Conservation (phyloP, 1,140 invertebrate genomes). For the Orius laevigatus region DNA sequence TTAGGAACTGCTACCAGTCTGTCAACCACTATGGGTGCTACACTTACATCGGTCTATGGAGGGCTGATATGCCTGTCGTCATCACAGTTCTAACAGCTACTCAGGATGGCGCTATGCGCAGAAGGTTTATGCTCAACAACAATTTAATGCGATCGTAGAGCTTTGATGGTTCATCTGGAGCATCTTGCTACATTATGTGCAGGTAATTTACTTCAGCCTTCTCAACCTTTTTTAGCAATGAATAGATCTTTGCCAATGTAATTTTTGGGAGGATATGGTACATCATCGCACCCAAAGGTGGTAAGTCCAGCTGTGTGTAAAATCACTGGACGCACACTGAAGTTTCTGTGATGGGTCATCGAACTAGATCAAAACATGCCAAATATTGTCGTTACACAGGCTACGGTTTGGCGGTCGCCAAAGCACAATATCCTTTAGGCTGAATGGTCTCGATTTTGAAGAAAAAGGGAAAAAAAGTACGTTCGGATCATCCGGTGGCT, state of each 20-base stretch:
- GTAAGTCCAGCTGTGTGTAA: slow-evolving; percentile 59
- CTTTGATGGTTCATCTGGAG: slow-evolving; percentile 77
- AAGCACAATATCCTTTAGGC: slow-evolving; percentile 83
- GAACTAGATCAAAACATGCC: slow-evolving; percentile 61
- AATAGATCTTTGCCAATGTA: slow-evolving; percentile 78
- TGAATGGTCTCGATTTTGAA: slow-evolving; percentile 62
- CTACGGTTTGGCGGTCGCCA: slow-evolving; percentile 80
- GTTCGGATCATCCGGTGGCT: slow-evolving; percentile 82
- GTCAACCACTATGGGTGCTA: slow-evolving; percentile 65
- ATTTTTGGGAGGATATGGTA: slow-evolving; percentile 75
- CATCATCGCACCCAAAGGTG: slow-evolving; percentile 45
- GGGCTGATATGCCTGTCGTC: slow-evolving; percentile 81
- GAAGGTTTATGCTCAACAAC: slow-evolving; percentile 88
- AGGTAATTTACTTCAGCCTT: slow-evolving; percentile 32
- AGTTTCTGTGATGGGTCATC: slow-evolving; percentile 53
- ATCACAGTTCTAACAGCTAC: slow-evolving; percentile 82
- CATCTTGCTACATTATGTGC: slow-evolving; percentile 89
- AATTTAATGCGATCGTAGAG: slow-evolving; percentile 79
- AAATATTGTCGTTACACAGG: slow-evolving; percentile 76
- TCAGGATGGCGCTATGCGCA: slow-evolving; percentile 68
- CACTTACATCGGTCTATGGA: slow-evolving; percentile 76
- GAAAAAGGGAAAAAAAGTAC: slow-evolving; percentile 60
- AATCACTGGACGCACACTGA: slow-evolving; percentile 73
- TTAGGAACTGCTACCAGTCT: slow-evolving; percentile 56
- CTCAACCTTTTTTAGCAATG: slow-evolving; percentile 49